Conservation (phyloP, 2,888 invertebrate species). For the Formica aserva region DNA sequence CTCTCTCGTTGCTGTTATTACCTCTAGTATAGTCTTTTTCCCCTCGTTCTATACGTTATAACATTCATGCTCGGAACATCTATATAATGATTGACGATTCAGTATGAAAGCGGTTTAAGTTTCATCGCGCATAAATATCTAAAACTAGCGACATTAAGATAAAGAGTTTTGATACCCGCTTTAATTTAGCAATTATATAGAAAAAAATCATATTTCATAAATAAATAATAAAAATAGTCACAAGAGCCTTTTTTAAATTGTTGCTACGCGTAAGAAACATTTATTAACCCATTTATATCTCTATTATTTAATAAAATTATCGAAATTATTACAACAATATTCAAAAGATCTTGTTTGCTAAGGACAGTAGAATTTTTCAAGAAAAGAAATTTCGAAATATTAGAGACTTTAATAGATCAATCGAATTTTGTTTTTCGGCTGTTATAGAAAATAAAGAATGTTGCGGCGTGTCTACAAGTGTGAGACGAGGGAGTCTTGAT, state of each 20-base stretch:
- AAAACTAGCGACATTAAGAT: neutral
- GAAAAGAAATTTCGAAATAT: neutral
- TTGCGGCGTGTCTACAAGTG: conserved; percentile 77
- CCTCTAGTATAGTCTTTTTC: neutral
- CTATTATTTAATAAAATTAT: neutral
- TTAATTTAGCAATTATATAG: neutral
- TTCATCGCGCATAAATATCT: neutral
- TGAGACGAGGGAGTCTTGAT: conserved; percentile 79
- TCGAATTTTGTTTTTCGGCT: neutral
- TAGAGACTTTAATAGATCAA: neutral
- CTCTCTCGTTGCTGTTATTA: conserved; percentile 36
- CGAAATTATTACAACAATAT: neutral
- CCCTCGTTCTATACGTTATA: neutral
- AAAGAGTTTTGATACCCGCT: neutral
- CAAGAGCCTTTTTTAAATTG: neutral
- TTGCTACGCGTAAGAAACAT: neutral
- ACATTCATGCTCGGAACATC: neutral
- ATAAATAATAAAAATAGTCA: neutral
- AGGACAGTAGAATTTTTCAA: neutral
- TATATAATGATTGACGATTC: conserved; percentile 27
- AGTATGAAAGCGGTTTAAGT: neutral
- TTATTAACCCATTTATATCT: neutral
- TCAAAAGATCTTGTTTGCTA: neutral
- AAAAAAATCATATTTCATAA: neutral
- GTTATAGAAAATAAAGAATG: conserved; percentile 67